These are phyloP conservation scores for Tiliqua scincoides DNA, from an alignment of 2,113 vertebrate species.

Conservation along the genomic window DNA sequence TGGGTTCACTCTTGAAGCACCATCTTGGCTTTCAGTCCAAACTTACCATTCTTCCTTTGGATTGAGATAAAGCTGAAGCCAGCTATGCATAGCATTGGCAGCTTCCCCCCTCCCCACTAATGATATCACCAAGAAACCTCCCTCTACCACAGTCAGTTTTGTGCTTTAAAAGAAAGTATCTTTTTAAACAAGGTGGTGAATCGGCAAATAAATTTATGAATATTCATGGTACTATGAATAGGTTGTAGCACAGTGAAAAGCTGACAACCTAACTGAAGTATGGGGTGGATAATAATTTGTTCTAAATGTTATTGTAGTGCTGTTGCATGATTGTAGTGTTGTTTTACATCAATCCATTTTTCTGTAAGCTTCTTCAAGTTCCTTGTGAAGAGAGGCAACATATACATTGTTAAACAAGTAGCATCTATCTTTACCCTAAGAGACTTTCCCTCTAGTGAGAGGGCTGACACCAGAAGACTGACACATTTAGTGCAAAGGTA, in stretches of 20 bases:
- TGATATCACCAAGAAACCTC: neutral
- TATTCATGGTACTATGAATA: neutral
- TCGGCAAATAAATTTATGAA: neutral
- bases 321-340: too few relatives aligned
- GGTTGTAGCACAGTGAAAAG: neutral
- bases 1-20: neutral
- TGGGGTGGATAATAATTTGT: neutral
- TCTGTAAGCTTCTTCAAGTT: too few relatives aligned
- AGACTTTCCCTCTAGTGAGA: neutral
- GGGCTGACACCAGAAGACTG: neutral
- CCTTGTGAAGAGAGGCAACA: too few relatives aligned
- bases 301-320: too few relatives aligned
- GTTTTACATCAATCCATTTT: too few relatives aligned
- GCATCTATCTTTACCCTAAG: neutral
- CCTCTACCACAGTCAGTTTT: neutral
- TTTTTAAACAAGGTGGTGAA: neutral
- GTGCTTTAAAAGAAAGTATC: neutral
- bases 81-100: neutral
- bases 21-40: neutral
- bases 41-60: neutral
- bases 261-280: neutral
- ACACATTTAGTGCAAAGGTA: neutral
- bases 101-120: too few relatives aligned
- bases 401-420: too few relatives aligned
- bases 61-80: neutral